Conservation (phyloP, 2,797 vertebrate genomes). For the Propithecus perrieri region DNA sequence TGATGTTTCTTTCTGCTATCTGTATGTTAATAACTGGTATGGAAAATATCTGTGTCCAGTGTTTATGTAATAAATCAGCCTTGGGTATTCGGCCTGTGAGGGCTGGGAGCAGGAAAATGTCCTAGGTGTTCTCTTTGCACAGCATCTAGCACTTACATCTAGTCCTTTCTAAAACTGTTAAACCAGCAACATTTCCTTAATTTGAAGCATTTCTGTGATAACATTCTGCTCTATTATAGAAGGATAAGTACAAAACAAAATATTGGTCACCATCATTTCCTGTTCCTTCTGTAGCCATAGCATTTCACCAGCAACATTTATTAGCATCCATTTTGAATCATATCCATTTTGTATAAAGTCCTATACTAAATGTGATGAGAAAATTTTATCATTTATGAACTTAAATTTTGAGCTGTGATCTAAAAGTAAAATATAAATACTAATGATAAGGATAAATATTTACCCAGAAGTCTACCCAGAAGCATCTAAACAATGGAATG, state of each 20-base stretch:
- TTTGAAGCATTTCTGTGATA: background rate
- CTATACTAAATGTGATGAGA: background rate
- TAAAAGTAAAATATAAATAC: background rate
- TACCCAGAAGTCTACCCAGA: background rate
- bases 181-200: background rate
- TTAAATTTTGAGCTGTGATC: background rate
- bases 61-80: background rate
- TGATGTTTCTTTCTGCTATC: background rate
- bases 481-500: background rate
- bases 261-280: background rate
- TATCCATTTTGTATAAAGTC: background rate
- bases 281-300: background rate
- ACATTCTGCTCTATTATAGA: background rate
- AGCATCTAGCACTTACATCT: background rate
- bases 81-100: background rate
- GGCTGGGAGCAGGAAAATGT: accelerated
- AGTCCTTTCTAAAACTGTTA: background rate
- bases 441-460: background rate
- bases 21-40: background rate
- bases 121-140: background rate
- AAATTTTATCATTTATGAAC: background rate
- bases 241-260: background rate
- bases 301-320: background rate
- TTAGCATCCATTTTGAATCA: background rate
- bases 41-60: background rate